Base-by-base conservation (phyloP, 2,888 invertebrate species). In the Bhutanitis thaidina region DNA sequence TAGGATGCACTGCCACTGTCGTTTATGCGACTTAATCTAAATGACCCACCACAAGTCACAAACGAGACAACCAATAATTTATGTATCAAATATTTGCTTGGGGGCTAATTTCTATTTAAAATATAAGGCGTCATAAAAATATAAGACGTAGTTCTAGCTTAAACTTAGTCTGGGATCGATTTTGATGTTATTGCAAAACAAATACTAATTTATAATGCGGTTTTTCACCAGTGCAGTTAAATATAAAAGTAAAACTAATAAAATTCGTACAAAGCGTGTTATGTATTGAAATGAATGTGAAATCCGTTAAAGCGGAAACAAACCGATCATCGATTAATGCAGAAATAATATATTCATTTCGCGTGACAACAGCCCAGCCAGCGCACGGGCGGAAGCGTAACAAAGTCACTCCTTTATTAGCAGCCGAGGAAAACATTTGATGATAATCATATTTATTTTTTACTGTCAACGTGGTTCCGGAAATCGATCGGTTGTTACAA, bases 311-410 rank as follows among this genome's bases (percentile, higher is more conserved):
- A 44, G 29, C 44, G 44, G 44, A 50, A 50, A 49, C n/a, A 30
- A 49, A 50, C 27, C 44, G 35, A 35, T 35, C 40, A 43, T 36
- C 45, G 41, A 46, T 41, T 46, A 35, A 46, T 37, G 32, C 39
- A 46, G 20, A 46, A 52, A 37, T 46, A 40, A 41, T 52, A 32
- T 46, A 52, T 50, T 50, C 39, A 50, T 48, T 51, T 52, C 37
- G 51, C 51, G 52, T 55, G 49, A 52, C 52, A 43, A 40, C 40
- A 16, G 32, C n/a, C 38, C 40, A 16, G 32, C n/a, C 38, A 38
- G 29, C 12, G 27, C 36, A 40, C 29, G 45, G 14, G 16, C 44
- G 50, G 50, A 52, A 45, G 36, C 44, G 45, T 45, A 34, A 30
- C 44, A 7, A 39, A 45, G 25, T 41, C 40, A 25, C 37, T 37